Evolutionary conservation across 2,113 vertebrate genomes (phyloP), one percentile per base, ranked within the genome.

Genomic region (Sceloporus undulatus): DNA sequence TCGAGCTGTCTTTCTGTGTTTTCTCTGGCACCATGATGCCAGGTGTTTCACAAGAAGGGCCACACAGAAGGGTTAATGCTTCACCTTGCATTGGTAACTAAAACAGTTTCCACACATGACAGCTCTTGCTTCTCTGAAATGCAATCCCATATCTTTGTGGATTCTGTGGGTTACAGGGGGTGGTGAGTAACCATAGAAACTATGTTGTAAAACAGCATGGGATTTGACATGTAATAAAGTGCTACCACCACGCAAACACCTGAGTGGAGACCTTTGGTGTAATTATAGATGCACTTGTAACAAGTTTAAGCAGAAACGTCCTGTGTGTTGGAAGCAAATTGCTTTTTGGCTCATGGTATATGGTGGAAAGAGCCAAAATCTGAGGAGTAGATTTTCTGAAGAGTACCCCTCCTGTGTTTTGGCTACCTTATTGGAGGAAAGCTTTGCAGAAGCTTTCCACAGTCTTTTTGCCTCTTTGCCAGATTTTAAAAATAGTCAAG

Each of bases 181-280:
- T 90, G 91, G 91, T 89, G 85, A 73, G 95, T 96, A 94, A 93
- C 94, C 94, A 95, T 94, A 89, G 95, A 94, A 96, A 96, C 92
- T 0, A 59, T 8, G 40, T 9, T 92, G 91, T 94, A 92, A 90
- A 93, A 68, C 93, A 94, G 88, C 94, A 75, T 66, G 93, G 91
- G 86, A 94, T 90, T 0, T 95, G 93, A 90, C 4, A 2, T 90
- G 89, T 78, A 89, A 95, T 90, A 85, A 93, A 94, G 77, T 19
- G 74, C 84, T 83, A 87, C 89, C 0, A 0, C 77, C 1, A 0
- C 83, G 87, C 88, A 88, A 81, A 79, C 2, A 82, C 95, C 94
- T 90, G 88, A 92, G 86, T 79, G 68, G 83, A 94, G 86, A 68
- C 84, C 87, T 76, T 87, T 90, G 79, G 62, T 83, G 76, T 90